Percentiles rank a stretch among this genome's conserved stretches.
Conservation (phyloP, 2,888 invertebrate genomes). For the Xestia c-nigrum region DNA sequence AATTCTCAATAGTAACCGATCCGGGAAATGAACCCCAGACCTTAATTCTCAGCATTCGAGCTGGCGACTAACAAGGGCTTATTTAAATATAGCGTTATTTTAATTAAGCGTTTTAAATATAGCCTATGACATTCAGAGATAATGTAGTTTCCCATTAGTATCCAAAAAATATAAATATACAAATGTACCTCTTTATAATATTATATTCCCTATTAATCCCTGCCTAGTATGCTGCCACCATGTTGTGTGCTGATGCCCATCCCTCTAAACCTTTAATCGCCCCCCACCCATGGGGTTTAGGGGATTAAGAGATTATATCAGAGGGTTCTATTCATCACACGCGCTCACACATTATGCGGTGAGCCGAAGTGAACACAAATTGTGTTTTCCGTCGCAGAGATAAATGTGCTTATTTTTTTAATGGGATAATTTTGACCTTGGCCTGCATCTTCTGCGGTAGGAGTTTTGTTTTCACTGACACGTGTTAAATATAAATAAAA, state of each 20-base stretch:
- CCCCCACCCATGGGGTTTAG: constrained; percentile 37
- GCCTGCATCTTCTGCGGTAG: neutral
- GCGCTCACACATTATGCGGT: constrained; percentile 35
- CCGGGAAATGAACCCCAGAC: too few species aligned
- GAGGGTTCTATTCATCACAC: constrained; percentile 51
- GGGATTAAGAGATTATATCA: constrained; percentile 50
- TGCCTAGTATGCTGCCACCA: constrained; percentile 3
- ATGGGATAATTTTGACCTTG: neutral
- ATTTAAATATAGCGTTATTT: too few species aligned
- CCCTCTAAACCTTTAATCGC: constrained; percentile 47
- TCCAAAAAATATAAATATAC: neutral
- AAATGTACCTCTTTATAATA: neutral
- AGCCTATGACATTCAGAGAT: too few species aligned
- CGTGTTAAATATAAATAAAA: neutral
- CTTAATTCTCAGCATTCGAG: too few species aligned
- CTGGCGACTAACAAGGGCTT: too few species aligned
- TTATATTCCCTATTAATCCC: constrained; percentile 32
- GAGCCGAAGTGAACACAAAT: constrained; percentile 29
- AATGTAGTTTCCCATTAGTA: neutral
- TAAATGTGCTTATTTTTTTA: neutral
- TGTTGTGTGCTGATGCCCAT: constrained; percentile 32
- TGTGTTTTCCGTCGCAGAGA: constrained; percentile 23
- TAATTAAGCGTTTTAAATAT: too few species aligned
- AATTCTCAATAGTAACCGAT: too few species aligned
- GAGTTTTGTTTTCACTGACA: neutral